phyloP scores from a whole-genome alignment of 2,797 vertebrate species.

The Darevskia nairensis region DNA sequence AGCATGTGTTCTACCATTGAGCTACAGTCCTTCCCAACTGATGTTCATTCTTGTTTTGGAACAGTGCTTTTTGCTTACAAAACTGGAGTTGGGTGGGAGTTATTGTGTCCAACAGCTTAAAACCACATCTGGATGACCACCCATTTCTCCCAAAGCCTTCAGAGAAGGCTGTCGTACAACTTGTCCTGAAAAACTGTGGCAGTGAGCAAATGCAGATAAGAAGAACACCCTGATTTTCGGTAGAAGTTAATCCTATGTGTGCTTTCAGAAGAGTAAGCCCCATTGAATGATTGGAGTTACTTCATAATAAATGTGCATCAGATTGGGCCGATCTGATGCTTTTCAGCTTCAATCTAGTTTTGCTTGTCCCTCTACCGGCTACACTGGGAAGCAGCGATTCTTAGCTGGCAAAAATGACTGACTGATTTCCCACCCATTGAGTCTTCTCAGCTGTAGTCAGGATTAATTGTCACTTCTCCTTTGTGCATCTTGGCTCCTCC shows the following conservation, averaged over 20 bases:
- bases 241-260: neutral
- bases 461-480: neutral
- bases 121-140: neutral
- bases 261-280: neutral
- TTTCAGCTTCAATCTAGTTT: neutral
- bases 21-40: neutral
- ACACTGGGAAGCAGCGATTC: neutral
- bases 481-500: neutral
- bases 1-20: no score
- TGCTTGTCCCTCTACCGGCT: neutral
- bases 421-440: neutral
- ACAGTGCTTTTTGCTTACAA: neutral
- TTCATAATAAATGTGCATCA: neutral
- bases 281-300: neutral
- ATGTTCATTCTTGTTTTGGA: neutral
- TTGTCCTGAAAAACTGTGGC: neutral
- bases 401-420: neutral
- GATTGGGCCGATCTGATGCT: neutral
- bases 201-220: neutral
- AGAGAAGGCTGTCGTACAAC: neutral
- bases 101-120: neutral
- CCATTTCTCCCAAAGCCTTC: neutral
- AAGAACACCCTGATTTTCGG: neutral
- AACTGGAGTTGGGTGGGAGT: neutral
- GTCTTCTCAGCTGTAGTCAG: neutral